A percentile compares a stretch with the other conserved stretches of the same genome.
These are phyloP conservation scores for Cremastinae sp. DNA, from an alignment of 2,888 invertebrate species.

Conservation along the genomic window DNA sequence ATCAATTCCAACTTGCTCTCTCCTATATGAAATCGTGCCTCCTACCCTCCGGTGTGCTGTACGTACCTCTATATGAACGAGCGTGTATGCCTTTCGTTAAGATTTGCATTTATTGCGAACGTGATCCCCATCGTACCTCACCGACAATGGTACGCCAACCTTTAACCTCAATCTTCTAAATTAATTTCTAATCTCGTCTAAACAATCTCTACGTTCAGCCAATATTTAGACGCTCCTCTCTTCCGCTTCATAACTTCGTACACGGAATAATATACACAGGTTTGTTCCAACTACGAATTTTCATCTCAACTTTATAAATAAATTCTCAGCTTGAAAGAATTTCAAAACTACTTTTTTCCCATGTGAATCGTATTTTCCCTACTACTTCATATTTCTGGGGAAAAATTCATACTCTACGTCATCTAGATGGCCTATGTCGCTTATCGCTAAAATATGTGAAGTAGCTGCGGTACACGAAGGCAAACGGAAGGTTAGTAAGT, in stretches of 20 bases:
- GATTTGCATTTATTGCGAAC: conserved; percentile 32
- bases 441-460: conserved; percentile 22
- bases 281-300: too few relatives aligned
- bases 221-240: neutral
- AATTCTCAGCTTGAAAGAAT: too few relatives aligned
- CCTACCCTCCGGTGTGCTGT: too few relatives aligned
- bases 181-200: conserved; percentile 48
- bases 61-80: neutral
- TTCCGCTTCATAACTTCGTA: too few relatives aligned
- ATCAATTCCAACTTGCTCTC: too few relatives aligned
- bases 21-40: too few relatives aligned
- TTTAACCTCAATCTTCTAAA: conserved; percentile 64
- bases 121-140: conserved; percentile 36
- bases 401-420: conserved; percentile 11
- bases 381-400: neutral
- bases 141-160: conserved; percentile 48
- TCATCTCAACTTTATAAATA: too few relatives aligned
- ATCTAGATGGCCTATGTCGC: neutral
- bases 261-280: too few relatives aligned
- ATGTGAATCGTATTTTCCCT: too few relatives aligned
- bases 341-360: too few relatives aligned
- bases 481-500: conserved; percentile 42
- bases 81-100: neutral
- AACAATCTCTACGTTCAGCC: neutral
- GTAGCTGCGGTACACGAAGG: conserved; percentile 26